Evolutionary conservation across 64 coral and sea anemone species (phyloP), one percentile per base, ranked within the genome.

Genomic region (Montipora capricornis): DNA sequence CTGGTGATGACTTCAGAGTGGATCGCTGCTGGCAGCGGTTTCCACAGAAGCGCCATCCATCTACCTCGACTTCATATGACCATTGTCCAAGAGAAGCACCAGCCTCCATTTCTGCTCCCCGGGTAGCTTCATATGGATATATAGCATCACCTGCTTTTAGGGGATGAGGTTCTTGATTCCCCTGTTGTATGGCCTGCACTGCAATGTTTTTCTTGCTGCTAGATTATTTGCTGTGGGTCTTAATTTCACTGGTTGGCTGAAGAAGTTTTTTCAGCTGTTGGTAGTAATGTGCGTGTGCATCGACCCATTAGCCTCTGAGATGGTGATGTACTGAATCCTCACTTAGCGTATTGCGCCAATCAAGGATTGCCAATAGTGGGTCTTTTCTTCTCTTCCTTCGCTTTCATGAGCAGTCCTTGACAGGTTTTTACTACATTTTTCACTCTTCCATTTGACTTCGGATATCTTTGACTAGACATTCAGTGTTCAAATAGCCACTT

Each of bases 1-100:
- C 85, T 74, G 73, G 74, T 66, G 61, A 49, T 66, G 74, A 12
- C 76, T 90, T 64, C 17, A 71, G 78, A 22, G 80, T 76, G 52
- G 80, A 70, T 14, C 52, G 22, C 67, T 60, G 22, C 70, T 83
- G 79, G 49, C 49, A 47, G 81, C 80, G 70, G 70, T 76, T 92
- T 83, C 80, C 53, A 66, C 68, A 1, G 49, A 53, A 92, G 64
- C 68, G 46, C 69, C 81, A 47, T 82, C 80, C 80, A 76, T 83
- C 71, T n/a, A 92, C 80, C 79, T 92, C 19, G 47, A 85, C 80
- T 92, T 86, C 68, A 81, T 74, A 76, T 83, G 90, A 92, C 8
- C 81, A 44, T 83, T 53, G n/a, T 51, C 80, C 90, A 60, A 84
- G 80, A 75, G 80, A 80, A 75, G 68, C 51, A n/a, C 90, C 10